Conservation (phyloP, 2,113 vertebrate species). For the Hiodon alosoides region DNA sequence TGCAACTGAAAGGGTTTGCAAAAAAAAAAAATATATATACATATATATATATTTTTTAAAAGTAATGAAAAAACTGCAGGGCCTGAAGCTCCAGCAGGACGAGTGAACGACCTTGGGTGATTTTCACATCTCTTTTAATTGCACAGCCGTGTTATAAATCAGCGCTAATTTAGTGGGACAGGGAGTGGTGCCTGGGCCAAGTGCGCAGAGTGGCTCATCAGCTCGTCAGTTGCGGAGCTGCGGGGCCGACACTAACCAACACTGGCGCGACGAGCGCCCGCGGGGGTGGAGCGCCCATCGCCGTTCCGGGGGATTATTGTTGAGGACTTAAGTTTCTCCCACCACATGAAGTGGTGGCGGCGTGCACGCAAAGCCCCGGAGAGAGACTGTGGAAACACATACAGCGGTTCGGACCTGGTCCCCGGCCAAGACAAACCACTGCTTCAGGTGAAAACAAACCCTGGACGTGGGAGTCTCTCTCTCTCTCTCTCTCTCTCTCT, state of each 20-base stretch:
- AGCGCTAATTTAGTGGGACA: neutral
- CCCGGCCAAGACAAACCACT: constrained; percentile 66
- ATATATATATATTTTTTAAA: no score
- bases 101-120: no score
- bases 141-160: neutral
- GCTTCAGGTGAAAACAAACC: constrained; percentile 69
- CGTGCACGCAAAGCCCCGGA: constrained; percentile 54
- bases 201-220: neutral
- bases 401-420: constrained; percentile 64
- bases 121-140: no score
- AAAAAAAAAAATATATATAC: neutral
- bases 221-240: neutral
- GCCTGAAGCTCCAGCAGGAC: no score
- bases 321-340: constrained; percentile 51
- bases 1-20: no score
- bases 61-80: no score
- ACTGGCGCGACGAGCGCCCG: no score
- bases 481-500: constrained; percentile 24
- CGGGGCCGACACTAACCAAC: neutral
- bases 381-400: constrained; percentile 67
- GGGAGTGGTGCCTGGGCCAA: no score
- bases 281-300: no score
- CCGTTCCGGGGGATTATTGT: constrained; percentile 52
- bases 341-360: constrained; percentile 65
- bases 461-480: constrained; percentile 38